Percentiles rank a stretch among this genome's conserved stretches.
Conservation (phyloP, 2,888 invertebrate genomes). For the Hoplodrina ambigua region DNA sequence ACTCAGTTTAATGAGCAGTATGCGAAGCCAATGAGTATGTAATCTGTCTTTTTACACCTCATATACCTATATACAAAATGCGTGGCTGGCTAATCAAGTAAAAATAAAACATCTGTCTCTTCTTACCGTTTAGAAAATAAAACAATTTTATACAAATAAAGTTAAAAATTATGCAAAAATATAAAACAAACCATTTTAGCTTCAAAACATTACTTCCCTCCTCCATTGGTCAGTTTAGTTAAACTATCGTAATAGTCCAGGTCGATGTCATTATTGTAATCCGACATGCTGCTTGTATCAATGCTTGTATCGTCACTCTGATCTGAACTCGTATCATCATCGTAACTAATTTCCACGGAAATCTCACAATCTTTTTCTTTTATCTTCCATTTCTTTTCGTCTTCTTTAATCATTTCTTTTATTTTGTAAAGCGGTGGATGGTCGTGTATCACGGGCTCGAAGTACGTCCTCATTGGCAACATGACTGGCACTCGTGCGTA, state of each 20-base stretch:
- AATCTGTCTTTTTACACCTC: too few relatives aligned
- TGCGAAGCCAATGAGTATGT: too few relatives aligned
- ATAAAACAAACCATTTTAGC: constrained; percentile 1
- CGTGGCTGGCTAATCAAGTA: not conserved
- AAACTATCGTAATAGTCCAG: constrained; percentile 24
- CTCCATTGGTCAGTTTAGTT: not conserved
- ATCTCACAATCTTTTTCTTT: constrained; percentile 30
- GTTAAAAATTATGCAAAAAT: constrained; percentile 42
- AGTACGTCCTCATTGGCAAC: constrained; percentile 74
- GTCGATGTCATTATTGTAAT: constrained; percentile 1
- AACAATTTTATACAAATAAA: not conserved
- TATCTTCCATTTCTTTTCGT: constrained; percentile 52
- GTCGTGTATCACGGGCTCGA: constrained; percentile 79
- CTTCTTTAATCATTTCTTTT: constrained; percentile 65
- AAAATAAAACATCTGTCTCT: constrained; percentile 9
- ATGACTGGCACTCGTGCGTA: constrained; percentile 67
- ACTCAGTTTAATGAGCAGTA: too few relatives aligned
- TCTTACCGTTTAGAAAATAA: not conserved
- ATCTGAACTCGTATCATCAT: constrained; percentile 14
- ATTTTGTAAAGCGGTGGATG: constrained; percentile 79
- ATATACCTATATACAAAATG: too few relatives aligned
- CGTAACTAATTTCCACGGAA: constrained; percentile 36
- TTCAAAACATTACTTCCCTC: not conserved
- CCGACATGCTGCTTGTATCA: constrained; percentile 1
- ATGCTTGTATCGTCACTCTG: constrained; percentile 2